A percentile compares a stretch with the other conserved stretches of the same genome.
phyloP scores from a whole-genome alignment of 2,113 vertebrate genomes.

The Gallinago media region DNA sequence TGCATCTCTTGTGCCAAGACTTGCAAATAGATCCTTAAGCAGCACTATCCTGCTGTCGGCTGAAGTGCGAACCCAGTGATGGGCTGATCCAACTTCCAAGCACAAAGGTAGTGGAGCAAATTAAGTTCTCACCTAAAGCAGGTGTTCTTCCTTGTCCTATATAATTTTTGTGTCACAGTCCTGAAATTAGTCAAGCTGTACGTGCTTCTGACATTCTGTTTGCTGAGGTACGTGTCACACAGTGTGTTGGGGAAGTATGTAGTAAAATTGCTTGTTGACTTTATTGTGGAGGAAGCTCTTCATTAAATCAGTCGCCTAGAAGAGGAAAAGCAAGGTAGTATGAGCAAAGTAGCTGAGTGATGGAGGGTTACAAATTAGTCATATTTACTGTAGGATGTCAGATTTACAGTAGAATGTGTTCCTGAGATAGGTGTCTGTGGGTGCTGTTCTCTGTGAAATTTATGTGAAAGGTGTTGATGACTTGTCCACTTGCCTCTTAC shows the following conservation, averaged over 20 bases:
- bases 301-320: background rate
- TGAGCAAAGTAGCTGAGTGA: slow-evolving; percentile 31
- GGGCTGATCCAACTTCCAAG: background rate
- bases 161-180: background rate
- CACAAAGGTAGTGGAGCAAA: background rate
- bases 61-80: background rate
- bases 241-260: background rate
- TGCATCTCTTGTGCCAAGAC: background rate
- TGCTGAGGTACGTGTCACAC: background rate
- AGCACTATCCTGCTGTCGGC: background rate
- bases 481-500: background rate
- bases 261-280: background rate
- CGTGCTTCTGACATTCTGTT: background rate
- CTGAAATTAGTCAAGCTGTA: background rate
- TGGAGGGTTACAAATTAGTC: slow-evolving; percentile 35
- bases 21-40: background rate
- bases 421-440: background rate
- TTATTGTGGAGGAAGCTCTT: slow-evolving; percentile 15
- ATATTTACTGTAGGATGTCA: slow-evolving; percentile 38
- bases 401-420: slow-evolving; percentile 39
- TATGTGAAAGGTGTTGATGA: slow-evolving; percentile 27
- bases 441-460: background rate
- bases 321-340: background rate
- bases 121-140: background rate
- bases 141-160: background rate